Evolutionary conservation across 1,140 invertebrate genomes (phyloP).

Genomic region (Diorhabda elongata): DNA sequence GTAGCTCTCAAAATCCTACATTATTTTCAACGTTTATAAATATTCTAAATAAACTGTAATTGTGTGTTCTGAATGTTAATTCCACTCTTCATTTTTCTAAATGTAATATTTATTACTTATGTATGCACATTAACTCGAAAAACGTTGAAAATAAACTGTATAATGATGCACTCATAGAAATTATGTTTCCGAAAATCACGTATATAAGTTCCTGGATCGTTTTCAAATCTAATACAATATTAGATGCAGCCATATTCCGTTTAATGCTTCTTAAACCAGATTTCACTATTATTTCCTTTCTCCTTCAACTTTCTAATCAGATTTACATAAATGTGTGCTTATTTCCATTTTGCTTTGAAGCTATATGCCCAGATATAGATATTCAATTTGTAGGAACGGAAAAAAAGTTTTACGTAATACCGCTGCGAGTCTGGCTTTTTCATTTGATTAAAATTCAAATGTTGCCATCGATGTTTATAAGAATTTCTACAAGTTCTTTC

Average conservation of each 20-base stretch:
- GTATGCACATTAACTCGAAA: too few relatives aligned
- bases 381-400: background rate
- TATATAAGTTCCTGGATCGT: too few relatives aligned
- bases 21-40: too few relatives aligned
- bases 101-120: too few relatives aligned
- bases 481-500: background rate
- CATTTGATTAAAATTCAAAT: conserved; percentile 3
- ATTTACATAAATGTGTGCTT: conserved; percentile 2
- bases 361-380: background rate
- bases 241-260: background rate
- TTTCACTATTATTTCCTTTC: background rate
- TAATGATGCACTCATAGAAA: too few relatives aligned
- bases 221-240: background rate
- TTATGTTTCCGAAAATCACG: too few relatives aligned
- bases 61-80: too few relatives aligned
- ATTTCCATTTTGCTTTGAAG: conserved; percentile 2
- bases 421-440: background rate
- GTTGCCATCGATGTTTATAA: conserved; percentile 2
- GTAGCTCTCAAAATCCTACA: too few relatives aligned
- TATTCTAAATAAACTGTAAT: too few relatives aligned
- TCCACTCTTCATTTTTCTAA: too few relatives aligned
- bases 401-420: background rate
- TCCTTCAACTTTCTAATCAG: background rate
- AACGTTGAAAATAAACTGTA: too few relatives aligned
- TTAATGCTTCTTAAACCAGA: background rate